Evolutionary conservation across 1,140 invertebrate species (phyloP).

Genomic region (Platyscapa corneri): DNA sequence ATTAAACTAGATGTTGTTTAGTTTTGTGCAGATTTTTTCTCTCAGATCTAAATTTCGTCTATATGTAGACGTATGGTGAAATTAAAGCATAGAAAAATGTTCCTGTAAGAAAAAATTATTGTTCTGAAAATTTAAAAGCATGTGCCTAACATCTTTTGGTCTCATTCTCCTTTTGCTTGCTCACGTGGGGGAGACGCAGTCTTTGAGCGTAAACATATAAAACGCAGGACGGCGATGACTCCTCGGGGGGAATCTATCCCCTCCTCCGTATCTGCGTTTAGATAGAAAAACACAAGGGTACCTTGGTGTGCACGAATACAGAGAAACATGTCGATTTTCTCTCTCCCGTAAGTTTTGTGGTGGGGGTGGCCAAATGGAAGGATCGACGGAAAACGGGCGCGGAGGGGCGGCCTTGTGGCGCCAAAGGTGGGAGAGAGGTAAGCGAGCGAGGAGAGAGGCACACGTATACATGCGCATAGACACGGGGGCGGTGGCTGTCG

Average conservation of each 20-base stretch:
- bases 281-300: background rate
- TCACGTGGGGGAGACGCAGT: conserved; percentile 40
- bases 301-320: background rate
- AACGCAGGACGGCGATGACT: conserved; percentile 7
- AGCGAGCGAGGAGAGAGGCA: background rate
- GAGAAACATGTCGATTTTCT: conserved; percentile 32
- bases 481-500: conserved; percentile 69
- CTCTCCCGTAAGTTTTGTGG: background rate
- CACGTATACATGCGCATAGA: conserved; percentile 55
- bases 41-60: too few species aligned
- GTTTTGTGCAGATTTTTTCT: too few species aligned
- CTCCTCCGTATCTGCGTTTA: background rate
- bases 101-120: background rate
- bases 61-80: too few species aligned
- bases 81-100: background rate
- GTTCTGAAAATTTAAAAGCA: conserved; percentile 14
- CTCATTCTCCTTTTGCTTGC: background rate
- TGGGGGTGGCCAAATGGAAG: conserved; percentile 7
- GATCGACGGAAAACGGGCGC: background rate
- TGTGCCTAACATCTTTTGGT: conserved; percentile 18
- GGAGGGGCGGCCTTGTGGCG: background rate
- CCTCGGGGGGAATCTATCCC: background rate
- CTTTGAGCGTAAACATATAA: conserved; percentile 39
- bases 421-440: conserved; percentile 3
- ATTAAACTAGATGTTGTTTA: too few species aligned